Evolutionary conservation across 2,797 vertebrate species (phyloP).

Genomic region (Salarias fasciatus): DNA sequence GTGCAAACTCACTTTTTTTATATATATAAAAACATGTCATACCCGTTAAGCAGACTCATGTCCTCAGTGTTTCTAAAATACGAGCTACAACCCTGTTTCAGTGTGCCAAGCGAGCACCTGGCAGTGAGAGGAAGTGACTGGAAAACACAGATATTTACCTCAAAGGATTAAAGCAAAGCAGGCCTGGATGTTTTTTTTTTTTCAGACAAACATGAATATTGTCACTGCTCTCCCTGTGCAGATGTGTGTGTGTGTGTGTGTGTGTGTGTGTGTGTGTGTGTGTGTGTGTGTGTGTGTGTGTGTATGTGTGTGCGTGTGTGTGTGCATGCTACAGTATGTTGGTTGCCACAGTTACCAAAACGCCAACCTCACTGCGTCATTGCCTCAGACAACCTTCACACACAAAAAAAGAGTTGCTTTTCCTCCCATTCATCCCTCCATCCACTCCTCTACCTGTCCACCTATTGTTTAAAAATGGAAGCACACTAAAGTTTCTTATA

Average conservation of each 20-base stretch:
- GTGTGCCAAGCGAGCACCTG: too few relatives aligned
- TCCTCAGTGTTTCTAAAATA: too few relatives aligned
- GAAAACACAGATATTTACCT: constrained; percentile 46
- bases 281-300: constrained; percentile 23
- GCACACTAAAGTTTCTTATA: constrained; percentile 33
- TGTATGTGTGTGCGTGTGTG: constrained; percentile 28
- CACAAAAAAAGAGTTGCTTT: constrained; percentile 48
- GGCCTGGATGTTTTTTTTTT: background rate
- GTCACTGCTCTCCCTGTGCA: constrained; percentile 51
- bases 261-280: constrained; percentile 23
- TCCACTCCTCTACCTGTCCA: constrained; percentile 55
- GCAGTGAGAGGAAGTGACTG: too few relatives aligned
- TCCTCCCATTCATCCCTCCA: constrained; percentile 54
- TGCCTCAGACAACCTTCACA: constrained; percentile 74
- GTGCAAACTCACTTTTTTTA: too few relatives aligned
- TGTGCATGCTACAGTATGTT: constrained; percentile 55
- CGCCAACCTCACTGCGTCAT: constrained; percentile 81
- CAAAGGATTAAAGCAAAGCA: constrained; percentile 45
- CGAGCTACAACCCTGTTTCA: too few relatives aligned
- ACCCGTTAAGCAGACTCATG: too few relatives aligned
- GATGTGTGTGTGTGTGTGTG: constrained; percentile 58
- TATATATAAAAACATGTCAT: too few relatives aligned
- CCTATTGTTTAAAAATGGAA: constrained; percentile 51
- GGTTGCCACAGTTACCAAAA: constrained; percentile 82
- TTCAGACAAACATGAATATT: constrained; percentile 42